These are phyloP conservation scores for Drosophila mettleri DNA, from an alignment of 2,888 invertebrate species.

Conservation along the genomic window DNA sequence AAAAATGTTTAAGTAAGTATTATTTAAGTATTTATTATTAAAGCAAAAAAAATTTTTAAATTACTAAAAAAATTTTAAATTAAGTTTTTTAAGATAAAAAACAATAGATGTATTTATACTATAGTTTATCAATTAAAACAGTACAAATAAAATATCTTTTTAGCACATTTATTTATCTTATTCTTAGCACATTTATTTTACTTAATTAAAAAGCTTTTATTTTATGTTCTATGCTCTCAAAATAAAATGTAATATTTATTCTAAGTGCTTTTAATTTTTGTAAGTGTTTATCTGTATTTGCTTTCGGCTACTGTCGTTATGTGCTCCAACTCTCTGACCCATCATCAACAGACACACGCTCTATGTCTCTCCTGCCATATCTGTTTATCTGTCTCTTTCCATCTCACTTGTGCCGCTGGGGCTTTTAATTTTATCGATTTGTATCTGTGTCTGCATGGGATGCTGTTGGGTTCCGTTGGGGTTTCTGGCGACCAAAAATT, in stretches of 20 bases:
- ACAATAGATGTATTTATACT: too few relatives aligned
- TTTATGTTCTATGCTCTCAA: background rate
- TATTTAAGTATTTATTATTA: too few relatives aligned
- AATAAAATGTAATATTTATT: background rate
- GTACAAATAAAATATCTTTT: too few relatives aligned
- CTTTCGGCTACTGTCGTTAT: constrained; percentile 45
- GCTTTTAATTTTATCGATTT: constrained; percentile 74
- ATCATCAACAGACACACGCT: background rate
- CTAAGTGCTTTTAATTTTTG: background rate
- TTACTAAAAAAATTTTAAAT: too few relatives aligned
- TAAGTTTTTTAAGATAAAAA: too few relatives aligned
- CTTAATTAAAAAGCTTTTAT: background rate
- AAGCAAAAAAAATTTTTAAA: too few relatives aligned
- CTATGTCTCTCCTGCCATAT: background rate
- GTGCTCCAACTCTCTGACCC: background rate
- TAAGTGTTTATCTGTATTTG: constrained; percentile 31
- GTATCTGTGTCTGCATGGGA: constrained; percentile 44
- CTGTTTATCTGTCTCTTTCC: constrained; percentile 2
- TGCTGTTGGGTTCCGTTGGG: constrained; percentile 37
- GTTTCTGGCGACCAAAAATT: constrained; percentile 34
- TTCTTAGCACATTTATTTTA: too few relatives aligned
- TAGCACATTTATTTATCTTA: too few relatives aligned
- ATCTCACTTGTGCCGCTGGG: constrained; percentile 17
- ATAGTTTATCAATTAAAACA: too few relatives aligned
- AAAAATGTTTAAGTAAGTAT: too few relatives aligned